A percentile compares a stretch with the other conserved stretches of the same genome.
Conservation (phyloP, 2,888 invertebrate genomes). For the Autographa pulchrina region DNA sequence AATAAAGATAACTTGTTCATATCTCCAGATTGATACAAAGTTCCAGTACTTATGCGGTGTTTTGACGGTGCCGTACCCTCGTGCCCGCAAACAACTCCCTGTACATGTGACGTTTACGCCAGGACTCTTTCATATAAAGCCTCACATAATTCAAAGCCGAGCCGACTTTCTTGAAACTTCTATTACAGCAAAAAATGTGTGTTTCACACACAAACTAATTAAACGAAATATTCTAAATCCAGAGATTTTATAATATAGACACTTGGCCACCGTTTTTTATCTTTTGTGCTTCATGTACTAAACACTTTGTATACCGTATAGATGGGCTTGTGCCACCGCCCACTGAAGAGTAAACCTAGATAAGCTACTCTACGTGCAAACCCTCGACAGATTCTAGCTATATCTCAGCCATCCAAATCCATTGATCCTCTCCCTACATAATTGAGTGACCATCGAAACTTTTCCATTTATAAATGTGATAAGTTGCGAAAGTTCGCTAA, state of each 20-base stretch:
- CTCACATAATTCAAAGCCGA: conserved; percentile 27
- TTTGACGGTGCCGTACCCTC: conserved; percentile 5
- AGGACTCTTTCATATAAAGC: conserved; percentile 28
- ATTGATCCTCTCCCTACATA: not conserved
- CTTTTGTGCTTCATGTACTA: too few species aligned
- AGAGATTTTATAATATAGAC: not conserved
- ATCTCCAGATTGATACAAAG: not conserved
- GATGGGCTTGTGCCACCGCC: not conserved
- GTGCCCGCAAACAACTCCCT: conserved; percentile 17
- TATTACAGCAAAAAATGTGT: conserved; percentile 15
- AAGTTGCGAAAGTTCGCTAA: not conserved
- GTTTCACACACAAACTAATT: not conserved
- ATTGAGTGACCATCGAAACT: not conserved
- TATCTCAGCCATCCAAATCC: not conserved
- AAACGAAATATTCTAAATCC: not conserved
- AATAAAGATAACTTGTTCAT: not conserved
- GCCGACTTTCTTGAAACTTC: conserved; percentile 22
- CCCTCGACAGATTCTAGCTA: not conserved
- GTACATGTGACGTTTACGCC: conserved; percentile 32
- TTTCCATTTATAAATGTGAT: conserved; percentile 1
- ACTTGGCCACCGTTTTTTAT: too few species aligned
- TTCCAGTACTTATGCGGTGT: not conserved
- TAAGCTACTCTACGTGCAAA: not conserved
- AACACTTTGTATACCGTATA: too few species aligned
- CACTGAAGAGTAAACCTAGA: not conserved